Percentiles rank a stretch among this genome's conserved stretches.
phyloP scores from a whole-genome alignment of 2,888 invertebrate species.

The Cheilosia vernalis region DNA sequence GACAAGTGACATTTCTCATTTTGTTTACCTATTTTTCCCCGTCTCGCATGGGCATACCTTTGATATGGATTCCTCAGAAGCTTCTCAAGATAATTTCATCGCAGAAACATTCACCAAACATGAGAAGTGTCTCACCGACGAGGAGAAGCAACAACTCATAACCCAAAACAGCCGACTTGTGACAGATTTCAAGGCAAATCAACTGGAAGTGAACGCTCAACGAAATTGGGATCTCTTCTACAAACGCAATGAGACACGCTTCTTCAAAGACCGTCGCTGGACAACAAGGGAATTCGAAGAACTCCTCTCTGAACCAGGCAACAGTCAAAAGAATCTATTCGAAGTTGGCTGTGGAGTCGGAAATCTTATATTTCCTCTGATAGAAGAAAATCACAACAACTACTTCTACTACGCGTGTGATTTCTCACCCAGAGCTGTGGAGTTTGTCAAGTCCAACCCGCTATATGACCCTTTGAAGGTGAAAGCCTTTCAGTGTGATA shows the following conservation, averaged over 20 bases:
- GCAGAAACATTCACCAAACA: constrained; percentile 76
- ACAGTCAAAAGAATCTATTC: constrained; percentile 82
- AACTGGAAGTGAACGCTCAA: constrained; percentile 92
- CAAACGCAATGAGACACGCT: constrained; percentile 95
- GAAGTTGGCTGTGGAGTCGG: constrained; percentile 99
- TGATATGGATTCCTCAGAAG: constrained; percentile 23
- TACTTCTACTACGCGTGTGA: constrained; percentile 94
- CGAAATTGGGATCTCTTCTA: constrained; percentile 98
- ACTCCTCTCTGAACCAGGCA: constrained; percentile 84
- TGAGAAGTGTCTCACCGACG: constrained; percentile 82
- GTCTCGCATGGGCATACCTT: background rate
- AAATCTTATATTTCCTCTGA: constrained; percentile 96
- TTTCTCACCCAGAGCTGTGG: constrained; percentile 94
- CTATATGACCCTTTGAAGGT: constrained; percentile 88
- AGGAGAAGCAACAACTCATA: constrained; percentile 86
- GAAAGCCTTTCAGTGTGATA: constrained; percentile 92
- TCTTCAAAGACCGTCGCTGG: constrained; percentile 98
- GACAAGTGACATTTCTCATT: constrained; percentile 28
- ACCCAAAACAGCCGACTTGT: constrained; percentile 89
- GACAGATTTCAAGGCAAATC: constrained; percentile 89
- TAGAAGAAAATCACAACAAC: constrained; percentile 89
- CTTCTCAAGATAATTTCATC: constrained; percentile 35
- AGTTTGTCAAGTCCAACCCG: constrained; percentile 90
- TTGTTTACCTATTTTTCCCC: constrained; percentile 40
- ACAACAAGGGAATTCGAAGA: constrained; percentile 97